These are phyloP conservation scores for Perca schrenkii DNA, from an alignment of 2,113 vertebrate genomes.

Conservation along the genomic window DNA sequence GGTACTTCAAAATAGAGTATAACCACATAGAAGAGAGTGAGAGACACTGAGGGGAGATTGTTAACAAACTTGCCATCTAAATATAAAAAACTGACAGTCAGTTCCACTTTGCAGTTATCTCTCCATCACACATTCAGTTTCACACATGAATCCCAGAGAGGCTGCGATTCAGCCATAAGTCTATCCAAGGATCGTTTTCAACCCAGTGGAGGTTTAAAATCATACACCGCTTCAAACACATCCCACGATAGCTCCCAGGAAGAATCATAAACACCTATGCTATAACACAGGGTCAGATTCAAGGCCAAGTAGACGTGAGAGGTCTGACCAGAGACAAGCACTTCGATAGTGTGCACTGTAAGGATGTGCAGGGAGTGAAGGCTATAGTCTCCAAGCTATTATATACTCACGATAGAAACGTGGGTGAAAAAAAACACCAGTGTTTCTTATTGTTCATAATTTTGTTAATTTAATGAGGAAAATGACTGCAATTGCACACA, in stretches of 20 bases:
- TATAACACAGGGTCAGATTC: constrained; percentile 49
- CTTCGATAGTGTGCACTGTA: constrained; percentile 10
- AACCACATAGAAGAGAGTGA: constrained; percentile 36
- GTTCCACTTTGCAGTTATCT: constrained; percentile 62
- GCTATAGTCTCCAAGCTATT: background rate
- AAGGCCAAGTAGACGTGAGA: constrained; percentile 49
- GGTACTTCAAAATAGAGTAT: constrained; percentile 49
- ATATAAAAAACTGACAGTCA: constrained; percentile 64
- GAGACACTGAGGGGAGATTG: constrained; percentile 49
- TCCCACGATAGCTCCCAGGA: constrained; percentile 34
- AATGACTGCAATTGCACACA: background rate
- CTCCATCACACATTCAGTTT: constrained; percentile 59
- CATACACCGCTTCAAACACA: constrained; percentile 41
- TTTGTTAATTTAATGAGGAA: background rate
- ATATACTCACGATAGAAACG: background rate
- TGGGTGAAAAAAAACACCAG: background rate
- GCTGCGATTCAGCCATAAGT: constrained; percentile 40
- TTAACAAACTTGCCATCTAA: constrained; percentile 70
- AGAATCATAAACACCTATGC: constrained; percentile 49
- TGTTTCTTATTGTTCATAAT: background rate
- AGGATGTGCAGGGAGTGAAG: background rate
- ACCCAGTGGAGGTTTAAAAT: constrained; percentile 54
- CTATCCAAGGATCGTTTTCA: constrained; percentile 57
- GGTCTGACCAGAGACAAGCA: constrained; percentile 55
- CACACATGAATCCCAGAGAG: constrained; percentile 66